Percentiles rank a stretch among this genome's conserved stretches.
Evolutionary conservation across 1,140 invertebrate genomes (phyloP).

Genomic region (Drosophila mauritiana): DNA sequence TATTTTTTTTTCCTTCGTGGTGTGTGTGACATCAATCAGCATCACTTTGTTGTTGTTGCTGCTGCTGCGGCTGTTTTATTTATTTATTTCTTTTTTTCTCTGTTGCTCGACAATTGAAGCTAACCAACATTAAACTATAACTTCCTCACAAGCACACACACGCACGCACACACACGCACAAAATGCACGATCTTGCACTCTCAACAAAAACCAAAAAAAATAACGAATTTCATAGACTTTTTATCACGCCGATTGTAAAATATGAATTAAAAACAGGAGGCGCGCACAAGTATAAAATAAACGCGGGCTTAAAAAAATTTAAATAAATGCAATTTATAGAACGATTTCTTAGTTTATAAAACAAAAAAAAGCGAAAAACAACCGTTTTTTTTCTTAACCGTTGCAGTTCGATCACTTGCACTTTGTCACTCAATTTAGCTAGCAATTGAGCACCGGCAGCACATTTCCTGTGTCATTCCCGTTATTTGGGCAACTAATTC

Average conservation of each 20-base stretch:
- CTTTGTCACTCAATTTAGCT: conserved; percentile 4
- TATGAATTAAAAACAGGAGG: background rate
- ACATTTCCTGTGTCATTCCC: background rate
- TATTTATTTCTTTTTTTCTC: conserved; percentile 6
- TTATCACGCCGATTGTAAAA: background rate
- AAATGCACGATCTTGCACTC: conserved; percentile 17
- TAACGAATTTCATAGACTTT: background rate
- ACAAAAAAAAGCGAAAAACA: background rate
- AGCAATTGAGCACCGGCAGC: background rate
- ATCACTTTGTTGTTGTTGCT: conserved; percentile 25
- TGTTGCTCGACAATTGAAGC: conserved; percentile 69
- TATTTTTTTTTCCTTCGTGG: background rate
- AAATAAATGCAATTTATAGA: background rate
- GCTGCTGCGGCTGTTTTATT: conserved; percentile 23
- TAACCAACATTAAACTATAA: conserved; percentile 78
- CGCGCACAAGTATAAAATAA: background rate
- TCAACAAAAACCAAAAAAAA: conserved; percentile 30
- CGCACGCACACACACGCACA: background rate
- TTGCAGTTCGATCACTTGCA: background rate
- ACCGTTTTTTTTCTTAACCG: background rate
- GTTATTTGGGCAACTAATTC: background rate
- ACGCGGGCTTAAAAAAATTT: background rate
- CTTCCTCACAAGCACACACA: conserved; percentile 64
- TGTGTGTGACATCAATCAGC: conserved; percentile 42
- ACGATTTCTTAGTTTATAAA: background rate